Base-by-base conservation (phyloP, 2,113 vertebrate genomes). In the Paradoxurus hermaphroditus region DNA sequence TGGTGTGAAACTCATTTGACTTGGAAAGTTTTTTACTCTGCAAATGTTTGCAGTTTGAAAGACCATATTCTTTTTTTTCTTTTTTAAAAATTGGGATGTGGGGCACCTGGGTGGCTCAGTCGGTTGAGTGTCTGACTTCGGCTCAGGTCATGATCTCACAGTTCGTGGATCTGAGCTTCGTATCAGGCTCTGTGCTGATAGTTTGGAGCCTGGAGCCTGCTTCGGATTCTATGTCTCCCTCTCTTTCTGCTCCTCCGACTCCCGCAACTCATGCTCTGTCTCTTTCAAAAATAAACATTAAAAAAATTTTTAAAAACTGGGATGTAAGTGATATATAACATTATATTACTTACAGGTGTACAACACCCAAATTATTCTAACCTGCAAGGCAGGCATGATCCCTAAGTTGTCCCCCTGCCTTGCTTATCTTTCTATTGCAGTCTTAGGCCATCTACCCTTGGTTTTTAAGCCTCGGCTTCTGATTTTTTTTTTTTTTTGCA, bases 21-120 rank as follows among this genome's bases (percentile, higher is more conserved):
- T 95, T n/a, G 15, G 44, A 92, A 95, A 79, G 36, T 7, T 86
- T 78, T 94, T 91, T 63, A 39, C n/a, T 93, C 59, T 77, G 75
- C 51, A 65, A 95, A 81, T 53, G 36, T 92, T 85, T 97, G 41
- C 10, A 49, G 46, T 94, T 97, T 96, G 72, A 95, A 96, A 95
- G 49, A 91, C 53, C 63, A 67, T 90, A 56, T 85, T 95, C 73
- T 81, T 97, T 44, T 86, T 88, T 81, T 72, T 97, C 41, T 81
- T 46, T 86, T 79, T 67, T 25, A 31, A 73, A 65, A 59, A 49
- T 46, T 46, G 39, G 70, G 10, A 49, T 92, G 75, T 63, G 56
- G 21, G 56, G 56, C 21, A 23, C 56, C 56, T 59, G 56, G 21
- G 21, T 59, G 56, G 21, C 56, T 59, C 56, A 59, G 56, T 56